These are phyloP conservation scores for Ceratina japonica DNA, from an alignment of 1,140 invertebrate species.

Conservation along the genomic window DNA sequence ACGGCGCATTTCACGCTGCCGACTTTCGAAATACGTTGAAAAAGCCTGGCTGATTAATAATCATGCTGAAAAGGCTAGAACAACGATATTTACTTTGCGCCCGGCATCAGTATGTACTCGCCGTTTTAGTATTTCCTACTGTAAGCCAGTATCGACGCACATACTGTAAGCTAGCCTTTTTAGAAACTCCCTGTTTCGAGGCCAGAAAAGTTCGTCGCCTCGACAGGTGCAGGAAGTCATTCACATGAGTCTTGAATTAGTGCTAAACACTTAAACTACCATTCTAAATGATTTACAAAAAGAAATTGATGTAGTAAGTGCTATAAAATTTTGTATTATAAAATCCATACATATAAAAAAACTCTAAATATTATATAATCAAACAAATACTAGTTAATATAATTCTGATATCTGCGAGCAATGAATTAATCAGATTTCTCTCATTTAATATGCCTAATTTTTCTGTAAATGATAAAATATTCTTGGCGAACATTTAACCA, in stretches of 20 bases:
- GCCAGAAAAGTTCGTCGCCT: constrained; percentile 7
- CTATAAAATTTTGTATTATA: too few species aligned
- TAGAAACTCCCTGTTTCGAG: constrained; percentile 28
- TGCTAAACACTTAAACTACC: neutral
- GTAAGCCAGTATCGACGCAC: neutral
- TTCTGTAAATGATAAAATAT: too few species aligned
- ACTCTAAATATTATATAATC: too few species aligned
- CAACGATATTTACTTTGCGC: constrained; percentile 51
- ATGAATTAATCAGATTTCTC: too few species aligned
- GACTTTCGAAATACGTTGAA: constrained; percentile 56
- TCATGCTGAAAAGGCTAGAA: constrained; percentile 50
- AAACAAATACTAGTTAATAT: too few species aligned
- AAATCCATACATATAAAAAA: too few species aligned
- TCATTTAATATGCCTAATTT: too few species aligned
- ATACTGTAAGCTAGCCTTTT: neutral
- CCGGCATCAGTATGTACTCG: neutral
- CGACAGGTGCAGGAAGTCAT: constrained; percentile 58
- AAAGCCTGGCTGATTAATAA: constrained; percentile 66
- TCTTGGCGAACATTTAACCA: neutral
- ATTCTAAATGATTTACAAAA: too few species aligned
- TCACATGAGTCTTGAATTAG: constrained; percentile 4
- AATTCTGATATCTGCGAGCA: too few species aligned
- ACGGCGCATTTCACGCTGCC: constrained; percentile 59
- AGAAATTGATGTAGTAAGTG: too few species aligned
- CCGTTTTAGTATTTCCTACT: constrained; percentile 8